Evolutionary conservation across 2,888 invertebrate species (phyloP), one percentile per base, ranked within the genome.

Genomic region (Ferdinandea cuprea): DNA sequence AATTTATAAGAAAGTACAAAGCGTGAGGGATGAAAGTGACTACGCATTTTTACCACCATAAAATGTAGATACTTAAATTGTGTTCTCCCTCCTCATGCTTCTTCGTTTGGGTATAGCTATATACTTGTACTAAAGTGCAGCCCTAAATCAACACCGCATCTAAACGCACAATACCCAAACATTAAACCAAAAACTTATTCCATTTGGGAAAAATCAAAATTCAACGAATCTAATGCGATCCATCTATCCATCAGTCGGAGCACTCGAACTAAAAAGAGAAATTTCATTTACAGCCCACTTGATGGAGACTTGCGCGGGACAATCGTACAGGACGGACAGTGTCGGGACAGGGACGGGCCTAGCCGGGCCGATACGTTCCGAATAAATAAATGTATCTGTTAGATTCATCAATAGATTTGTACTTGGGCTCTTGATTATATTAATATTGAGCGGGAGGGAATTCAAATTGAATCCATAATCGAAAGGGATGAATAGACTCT

Each of bases 361-460:
- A 52, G 37, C 54, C 65, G 50, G 21, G 28, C 15, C 63, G 44
- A 63, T 63, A 48, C 63, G 59, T 71, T 48, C 65, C 71, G 59
- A 83, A 83, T 83, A 77, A 83, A 83, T 83, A 72, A 72, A 83
- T 83, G 77, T 83, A 83, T 83, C 83, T 83, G 83, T 78, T 72
- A 83, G 83, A 83, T 83, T 83, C 72, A 83, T 83, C 83, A 83
- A 78, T 83, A 83, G 83, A 83, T 83, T 83, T 72, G 72, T 78
- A 78, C 83, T 83, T 83, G 83, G n/a, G 83, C 68, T 78, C 63
- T 78, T 83, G 83, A 78, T 83, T 78, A 83, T 83, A 83, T 83
- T 78, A 83, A 77, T 83, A 83, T 83, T 83, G 83, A 83, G 72
- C 72, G 78, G 68, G 78, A 73, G 72, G 78, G 56, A 78, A 73